These are phyloP conservation scores for Pseudomyrmex dendroicus DNA, from an alignment of 1,140 invertebrate genomes.

Conservation along the genomic window DNA sequence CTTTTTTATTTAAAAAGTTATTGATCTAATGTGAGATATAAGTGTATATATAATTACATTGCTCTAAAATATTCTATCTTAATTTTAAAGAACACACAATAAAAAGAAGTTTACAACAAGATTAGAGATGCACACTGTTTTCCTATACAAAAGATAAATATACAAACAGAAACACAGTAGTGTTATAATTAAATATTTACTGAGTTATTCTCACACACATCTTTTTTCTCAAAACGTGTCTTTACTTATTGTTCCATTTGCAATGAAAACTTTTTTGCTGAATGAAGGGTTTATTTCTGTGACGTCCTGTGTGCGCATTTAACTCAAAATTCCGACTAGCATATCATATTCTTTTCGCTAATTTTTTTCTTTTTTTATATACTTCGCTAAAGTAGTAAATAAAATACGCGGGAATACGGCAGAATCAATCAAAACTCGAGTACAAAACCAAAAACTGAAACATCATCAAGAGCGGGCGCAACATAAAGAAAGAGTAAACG, in stretches of 20 bases:
- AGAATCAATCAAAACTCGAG: conserved; percentile 74
- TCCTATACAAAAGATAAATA: conserved; percentile 2
- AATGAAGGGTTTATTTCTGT: conserved; percentile 21
- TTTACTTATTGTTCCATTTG: conserved; percentile 11
- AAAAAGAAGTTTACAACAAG: conserved; percentile 18
- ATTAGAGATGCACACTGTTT: background rate
- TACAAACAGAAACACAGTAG: conserved; percentile 5
- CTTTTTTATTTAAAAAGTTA: too few relatives aligned
- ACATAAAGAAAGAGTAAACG: conserved; percentile 68
- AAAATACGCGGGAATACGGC: conserved; percentile 69
- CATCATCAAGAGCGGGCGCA: conserved; percentile 78
- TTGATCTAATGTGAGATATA: too few relatives aligned
- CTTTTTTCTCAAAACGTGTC: background rate
- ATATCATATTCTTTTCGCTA: conserved; percentile 15
- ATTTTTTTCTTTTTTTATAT: background rate
- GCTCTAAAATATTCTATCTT: too few relatives aligned
- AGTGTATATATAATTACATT: too few relatives aligned
- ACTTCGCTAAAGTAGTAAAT: conserved; percentile 60
- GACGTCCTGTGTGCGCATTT: background rate
- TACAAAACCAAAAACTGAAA: conserved; percentile 12
- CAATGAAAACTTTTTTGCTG: conserved; percentile 13
- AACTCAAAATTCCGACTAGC: conserved; percentile 15
- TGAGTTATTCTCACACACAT: conserved; percentile 1
- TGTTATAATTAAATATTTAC: conserved; percentile 19
- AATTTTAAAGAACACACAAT: background rate